phyloP scores from a whole-genome alignment of 2,888 invertebrate genomes.

The Drosophila greeni region DNA sequence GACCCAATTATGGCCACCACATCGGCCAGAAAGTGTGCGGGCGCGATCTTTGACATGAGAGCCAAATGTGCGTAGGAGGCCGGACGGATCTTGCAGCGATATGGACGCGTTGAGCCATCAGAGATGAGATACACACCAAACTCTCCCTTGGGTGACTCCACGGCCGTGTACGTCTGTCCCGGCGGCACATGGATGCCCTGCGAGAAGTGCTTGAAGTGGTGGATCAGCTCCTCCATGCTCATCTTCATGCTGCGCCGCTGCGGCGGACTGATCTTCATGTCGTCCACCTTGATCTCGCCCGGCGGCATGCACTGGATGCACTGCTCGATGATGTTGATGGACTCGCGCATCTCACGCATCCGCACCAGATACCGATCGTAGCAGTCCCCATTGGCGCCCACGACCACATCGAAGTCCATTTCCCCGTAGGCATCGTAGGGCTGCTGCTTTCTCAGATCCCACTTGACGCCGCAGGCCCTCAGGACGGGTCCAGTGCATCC shows the following conservation, averaged over 20 bases:
- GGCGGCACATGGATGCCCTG: conserved; percentile 92
- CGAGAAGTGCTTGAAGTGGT: conserved; percentile 92
- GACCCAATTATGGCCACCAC: conserved; percentile 88
- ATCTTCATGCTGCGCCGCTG: conserved; percentile 89
- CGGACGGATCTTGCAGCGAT: conserved; percentile 82
- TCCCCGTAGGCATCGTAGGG: conserved; percentile 92
- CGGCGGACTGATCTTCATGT: conserved; percentile 88
- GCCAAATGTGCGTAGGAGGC: conserved; percentile 83
- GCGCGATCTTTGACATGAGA: conserved; percentile 82
- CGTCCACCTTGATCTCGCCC: conserved; percentile 88
- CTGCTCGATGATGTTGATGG: conserved; percentile 87
- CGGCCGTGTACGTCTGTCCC: conserved; percentile 87
- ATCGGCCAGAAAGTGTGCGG: conserved; percentile 86
- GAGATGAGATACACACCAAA: conserved; percentile 92
- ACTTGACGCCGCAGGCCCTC: conserved; percentile 89
- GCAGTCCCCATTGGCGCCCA: conserved; percentile 90
- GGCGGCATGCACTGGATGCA: conserved; percentile 90
- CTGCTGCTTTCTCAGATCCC: conserved; percentile 89
- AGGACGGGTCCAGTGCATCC: conserved; percentile 89
- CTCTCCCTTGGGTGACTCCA: conserved; percentile 92
- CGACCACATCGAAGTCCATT: conserved; percentile 90
- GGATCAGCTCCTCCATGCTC: conserved; percentile 92
- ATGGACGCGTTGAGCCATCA: conserved; percentile 88
- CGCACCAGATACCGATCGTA: conserved; percentile 89
- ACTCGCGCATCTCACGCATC: conserved; percentile 87